These are phyloP conservation scores for Platypus cylindrus DNA, from an alignment of 2,888 invertebrate genomes.

Conservation along the genomic window DNA sequence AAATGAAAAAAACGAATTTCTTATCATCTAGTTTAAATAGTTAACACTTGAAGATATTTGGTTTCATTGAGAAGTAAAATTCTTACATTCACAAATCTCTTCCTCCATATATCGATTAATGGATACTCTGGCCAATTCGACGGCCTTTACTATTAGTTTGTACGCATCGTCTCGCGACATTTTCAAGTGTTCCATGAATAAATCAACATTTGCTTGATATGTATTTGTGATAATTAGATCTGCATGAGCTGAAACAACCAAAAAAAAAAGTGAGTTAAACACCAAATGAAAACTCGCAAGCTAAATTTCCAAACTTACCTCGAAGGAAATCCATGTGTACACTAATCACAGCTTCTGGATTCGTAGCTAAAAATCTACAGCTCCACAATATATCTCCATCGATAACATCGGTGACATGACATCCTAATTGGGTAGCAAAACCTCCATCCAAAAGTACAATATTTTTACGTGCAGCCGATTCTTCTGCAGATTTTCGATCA, in stretches of 20 bases:
- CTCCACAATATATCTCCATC: constrained; percentile 87
- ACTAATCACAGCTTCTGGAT: constrained; percentile 65
- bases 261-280: too few relatives aligned
- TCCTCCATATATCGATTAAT: constrained; percentile 45
- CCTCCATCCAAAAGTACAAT: constrained; percentile 54
- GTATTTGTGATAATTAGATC: constrained; percentile 80
- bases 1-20: not conserved
- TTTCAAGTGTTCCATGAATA: constrained; percentile 62
- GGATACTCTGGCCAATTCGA: constrained; percentile 60
- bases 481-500: too few relatives aligned
- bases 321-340: constrained; percentile 73
- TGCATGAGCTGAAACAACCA: constrained; percentile 60
- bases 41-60: not conserved
- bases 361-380: constrained; percentile 64
- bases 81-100: constrained; percentile 25
- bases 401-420: constrained; percentile 60
- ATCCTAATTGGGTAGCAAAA: constrained; percentile 68
- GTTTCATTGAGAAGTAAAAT: not conserved
- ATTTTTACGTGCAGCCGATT: constrained; percentile 2
- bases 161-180: constrained; percentile 54
- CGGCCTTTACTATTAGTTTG: constrained; percentile 61
- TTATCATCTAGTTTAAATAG: not conserved
- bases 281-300: too few relatives aligned
- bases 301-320: too few relatives aligned
- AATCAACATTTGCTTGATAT: constrained; percentile 74